Percentiles rank a stretch among this genome's conserved stretches.
These are phyloP conservation scores for Meriones psammophilus DNA, from an alignment of 2,797 vertebrate genomes.

Conservation along the genomic window DNA sequence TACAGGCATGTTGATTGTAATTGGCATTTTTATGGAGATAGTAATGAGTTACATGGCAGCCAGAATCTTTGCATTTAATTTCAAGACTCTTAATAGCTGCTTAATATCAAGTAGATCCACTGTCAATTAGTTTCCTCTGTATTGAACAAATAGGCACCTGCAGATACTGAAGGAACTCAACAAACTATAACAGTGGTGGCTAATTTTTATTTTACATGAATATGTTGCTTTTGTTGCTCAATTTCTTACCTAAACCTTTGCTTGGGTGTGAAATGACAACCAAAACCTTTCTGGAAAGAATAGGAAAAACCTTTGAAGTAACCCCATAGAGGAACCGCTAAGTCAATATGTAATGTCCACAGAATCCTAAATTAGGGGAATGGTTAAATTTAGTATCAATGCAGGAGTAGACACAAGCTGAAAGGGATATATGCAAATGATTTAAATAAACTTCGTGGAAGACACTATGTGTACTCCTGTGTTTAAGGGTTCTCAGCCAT, in stretches of 20 bases:
- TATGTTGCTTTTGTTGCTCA: background rate
- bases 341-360: background rate
- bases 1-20: background rate
- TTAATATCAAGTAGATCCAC: background rate
- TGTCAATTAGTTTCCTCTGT: constrained; percentile 16
- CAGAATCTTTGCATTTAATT: constrained; percentile 35
- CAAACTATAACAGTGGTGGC: background rate
- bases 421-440: background rate
- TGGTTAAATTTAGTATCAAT: background rate
- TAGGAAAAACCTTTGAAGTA: background rate
- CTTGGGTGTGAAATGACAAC: background rate
- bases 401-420: background rate
- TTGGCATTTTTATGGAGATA: background rate
- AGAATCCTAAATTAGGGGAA: background rate
- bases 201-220: constrained; percentile 16
- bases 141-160: background rate
- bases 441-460: background rate
- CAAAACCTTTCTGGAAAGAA: constrained; percentile 9
- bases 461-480: background rate
- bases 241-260: constrained; percentile 4
- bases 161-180: background rate
- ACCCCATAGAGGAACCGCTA: background rate
- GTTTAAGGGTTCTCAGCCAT: background rate
- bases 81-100: constrained; percentile 28
- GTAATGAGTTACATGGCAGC: constrained; percentile 14